Evolutionary conservation across 2,113 vertebrate species (phyloP).

Genomic region (Trogon melanurus): DNA sequence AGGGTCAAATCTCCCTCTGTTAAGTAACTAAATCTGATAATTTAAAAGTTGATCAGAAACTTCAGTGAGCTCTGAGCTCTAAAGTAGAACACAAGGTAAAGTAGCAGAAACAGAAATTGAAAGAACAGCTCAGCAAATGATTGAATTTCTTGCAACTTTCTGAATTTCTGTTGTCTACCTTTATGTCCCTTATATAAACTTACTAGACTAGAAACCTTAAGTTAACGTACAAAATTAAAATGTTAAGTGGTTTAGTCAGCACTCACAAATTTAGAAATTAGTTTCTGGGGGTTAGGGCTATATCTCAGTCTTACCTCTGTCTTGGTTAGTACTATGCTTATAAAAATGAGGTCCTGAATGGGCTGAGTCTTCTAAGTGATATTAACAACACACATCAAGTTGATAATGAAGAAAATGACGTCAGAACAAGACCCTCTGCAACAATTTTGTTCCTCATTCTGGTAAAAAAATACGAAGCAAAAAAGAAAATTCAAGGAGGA

Average conservation of each 20-base stretch:
- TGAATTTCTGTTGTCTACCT: not conserved
- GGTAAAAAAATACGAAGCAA: not conserved
- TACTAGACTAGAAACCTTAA: not conserved
- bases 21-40: not conserved
- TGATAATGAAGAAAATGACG: not conserved
- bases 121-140: not conserved
- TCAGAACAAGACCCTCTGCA: not conserved
- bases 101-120: not conserved
- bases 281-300: not conserved
- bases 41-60: not conserved
- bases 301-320: not conserved
- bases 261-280: not conserved
- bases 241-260: not conserved
- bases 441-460: not conserved
- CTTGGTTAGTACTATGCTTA: not conserved
- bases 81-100: not conserved
- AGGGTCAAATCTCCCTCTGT: not conserved
- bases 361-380: not conserved
- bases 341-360: not conserved
- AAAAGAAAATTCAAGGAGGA: not conserved
- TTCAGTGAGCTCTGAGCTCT: not conserved
- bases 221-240: not conserved
- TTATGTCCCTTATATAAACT: not conserved
- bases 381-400: rapidly evolving
- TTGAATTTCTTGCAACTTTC: not conserved